Conservation (phyloP, 1,140 invertebrate genomes). For the Acyrthosiphon pisum region DNA sequence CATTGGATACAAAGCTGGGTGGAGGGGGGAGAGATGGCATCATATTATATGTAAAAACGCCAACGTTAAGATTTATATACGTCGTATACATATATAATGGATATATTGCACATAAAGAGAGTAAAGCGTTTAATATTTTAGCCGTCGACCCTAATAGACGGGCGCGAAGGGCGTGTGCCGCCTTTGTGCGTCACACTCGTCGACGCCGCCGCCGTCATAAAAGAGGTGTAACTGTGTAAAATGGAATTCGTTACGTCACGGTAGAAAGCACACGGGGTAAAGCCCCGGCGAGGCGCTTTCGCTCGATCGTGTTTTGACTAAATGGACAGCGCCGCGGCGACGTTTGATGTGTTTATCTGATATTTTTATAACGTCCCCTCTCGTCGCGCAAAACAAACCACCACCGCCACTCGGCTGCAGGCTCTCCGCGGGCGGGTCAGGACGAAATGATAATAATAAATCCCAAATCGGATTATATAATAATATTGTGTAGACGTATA, state of each 20-base stretch:
- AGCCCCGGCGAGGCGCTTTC: neutral
- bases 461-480: constrained; percentile 52
- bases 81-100: neutral
- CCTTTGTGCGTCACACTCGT: constrained; percentile 37
- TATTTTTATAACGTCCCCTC: constrained; percentile 29
- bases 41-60: neutral
- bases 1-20: neutral
- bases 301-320: constrained; percentile 31
- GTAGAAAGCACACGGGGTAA: neutral
- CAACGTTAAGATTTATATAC: neutral
- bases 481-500: neutral
- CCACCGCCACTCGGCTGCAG: neutral
- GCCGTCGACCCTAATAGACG: constrained; percentile 35
- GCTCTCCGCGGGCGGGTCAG: neutral
- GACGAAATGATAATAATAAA: constrained; percentile 43
- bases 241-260: constrained; percentile 38
- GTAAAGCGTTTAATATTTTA: constrained; percentile 47
- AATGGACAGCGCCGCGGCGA: constrained; percentile 32
- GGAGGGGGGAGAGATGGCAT: neutral
- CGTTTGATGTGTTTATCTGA: constrained; percentile 57
- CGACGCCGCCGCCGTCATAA: neutral
- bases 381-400: neutral
- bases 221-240: constrained; percentile 51
- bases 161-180: neutral
- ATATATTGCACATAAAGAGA: neutral